Percentiles rank a stretch among this genome's conserved stretches.
Conservation (phyloP, 2,888 invertebrate species). For the Hyposoter didymator region DNA sequence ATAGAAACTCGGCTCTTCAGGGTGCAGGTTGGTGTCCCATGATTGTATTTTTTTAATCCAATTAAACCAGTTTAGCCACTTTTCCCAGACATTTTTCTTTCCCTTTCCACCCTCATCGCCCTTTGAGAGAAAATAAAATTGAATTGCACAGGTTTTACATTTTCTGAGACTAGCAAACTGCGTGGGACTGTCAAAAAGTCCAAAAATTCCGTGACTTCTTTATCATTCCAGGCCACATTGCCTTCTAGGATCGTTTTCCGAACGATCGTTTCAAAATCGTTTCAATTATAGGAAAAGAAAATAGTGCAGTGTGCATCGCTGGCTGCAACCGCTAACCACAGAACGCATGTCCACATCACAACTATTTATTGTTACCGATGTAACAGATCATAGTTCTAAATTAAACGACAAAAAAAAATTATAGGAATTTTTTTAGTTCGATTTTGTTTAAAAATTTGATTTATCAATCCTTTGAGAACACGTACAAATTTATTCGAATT, state of each 20-base stretch:
- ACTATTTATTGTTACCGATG: no score
- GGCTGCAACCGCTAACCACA: no score
- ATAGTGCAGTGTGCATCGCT: no score
- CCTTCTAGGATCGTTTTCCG: neutral
- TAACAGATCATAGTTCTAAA: no score
- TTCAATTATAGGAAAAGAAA: no score
- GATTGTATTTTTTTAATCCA: constrained; percentile 87
- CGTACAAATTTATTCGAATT: neutral
- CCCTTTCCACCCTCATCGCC: constrained; percentile 88
- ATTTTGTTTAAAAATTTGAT: neutral
- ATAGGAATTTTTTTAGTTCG: no score
- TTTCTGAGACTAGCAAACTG: neutral
- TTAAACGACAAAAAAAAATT: no score
- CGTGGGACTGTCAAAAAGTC: neutral
- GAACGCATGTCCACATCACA: no score
- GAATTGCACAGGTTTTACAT: neutral
- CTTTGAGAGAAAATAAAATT: constrained; percentile 75
- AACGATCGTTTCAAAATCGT: no score
- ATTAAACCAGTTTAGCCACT: constrained; percentile 81
- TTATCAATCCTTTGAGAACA: neutral
- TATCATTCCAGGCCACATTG: neutral
- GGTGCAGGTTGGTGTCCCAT: constrained; percentile 86
- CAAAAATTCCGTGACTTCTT: neutral
- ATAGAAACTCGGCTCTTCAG: constrained; percentile 92
- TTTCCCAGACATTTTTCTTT: constrained; percentile 82